phyloP scores from a whole-genome alignment of 1,140 invertebrate genomes.

The Probaryconus sp. region DNA sequence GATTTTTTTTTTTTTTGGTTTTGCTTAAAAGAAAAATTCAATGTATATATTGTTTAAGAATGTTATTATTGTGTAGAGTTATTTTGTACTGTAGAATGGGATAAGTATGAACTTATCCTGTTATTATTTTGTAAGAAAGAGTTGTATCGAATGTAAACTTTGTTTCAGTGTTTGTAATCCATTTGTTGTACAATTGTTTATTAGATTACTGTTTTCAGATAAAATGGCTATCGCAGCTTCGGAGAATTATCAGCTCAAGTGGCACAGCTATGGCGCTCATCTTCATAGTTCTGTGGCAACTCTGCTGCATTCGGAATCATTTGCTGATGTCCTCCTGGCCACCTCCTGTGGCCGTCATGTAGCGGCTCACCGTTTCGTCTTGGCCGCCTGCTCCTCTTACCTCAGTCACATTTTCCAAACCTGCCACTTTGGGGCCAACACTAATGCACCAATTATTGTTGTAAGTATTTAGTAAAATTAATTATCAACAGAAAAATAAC shows the following conservation, averaged over 20 bases:
- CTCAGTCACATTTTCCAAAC: slow-evolving; percentile 80
- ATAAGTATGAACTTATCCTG: no score
- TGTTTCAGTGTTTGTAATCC: no score
- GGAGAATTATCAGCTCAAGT: slow-evolving; percentile 91
- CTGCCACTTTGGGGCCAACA: slow-evolving; percentile 76
- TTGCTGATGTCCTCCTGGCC: slow-evolving; percentile 90
- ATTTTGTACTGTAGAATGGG: no score
- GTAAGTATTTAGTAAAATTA: no score
- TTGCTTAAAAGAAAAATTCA: no score
- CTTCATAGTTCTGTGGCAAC: slow-evolving; percentile 88
- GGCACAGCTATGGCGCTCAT: slow-evolving; percentile 89
- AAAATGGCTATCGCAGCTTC: slow-evolving; percentile 78
- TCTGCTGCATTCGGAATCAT: slow-evolving; percentile 87
- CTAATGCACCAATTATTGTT: slow-evolving; percentile 76
- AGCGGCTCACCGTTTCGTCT: slow-evolving; percentile 90
- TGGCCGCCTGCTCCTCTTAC: slow-evolving; percentile 87
- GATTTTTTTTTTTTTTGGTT: no score
- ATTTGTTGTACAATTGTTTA: background rate
- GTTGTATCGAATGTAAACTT: no score
- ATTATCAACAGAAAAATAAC: background rate
- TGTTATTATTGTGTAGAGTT: no score
- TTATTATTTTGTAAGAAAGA: no score
- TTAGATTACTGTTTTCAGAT: no score
- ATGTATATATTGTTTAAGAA: no score
- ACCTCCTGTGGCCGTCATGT: slow-evolving; percentile 89